Evolutionary conservation across 2,888 invertebrate species (phyloP), one percentile per base, ranked within the genome.

Genomic region (Lycophotia porphyrea): DNA sequence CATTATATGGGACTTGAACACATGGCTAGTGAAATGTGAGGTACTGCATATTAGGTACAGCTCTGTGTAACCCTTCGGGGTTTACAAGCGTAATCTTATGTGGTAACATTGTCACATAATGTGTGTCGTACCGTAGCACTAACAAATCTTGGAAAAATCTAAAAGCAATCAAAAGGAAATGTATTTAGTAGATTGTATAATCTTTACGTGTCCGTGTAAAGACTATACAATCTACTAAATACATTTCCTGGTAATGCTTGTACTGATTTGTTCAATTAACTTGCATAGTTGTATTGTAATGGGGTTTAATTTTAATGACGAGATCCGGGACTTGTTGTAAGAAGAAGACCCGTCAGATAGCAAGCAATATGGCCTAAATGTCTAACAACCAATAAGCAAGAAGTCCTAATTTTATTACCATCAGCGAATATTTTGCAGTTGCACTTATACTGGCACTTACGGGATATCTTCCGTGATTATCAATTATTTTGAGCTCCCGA

Each of bases 101-200:
- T 55, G 27, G 7, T 31, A 31, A 15, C 18, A 74, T n/a, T 24
- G 15, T 47, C 31, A n/a, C n/a, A n/a, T 71, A 24, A n/a, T 75
- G 24, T 42, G n/a, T 34, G 34, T 52, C 42, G 24, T 18, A 76
- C 64, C 52, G 24, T 13, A 18, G 7, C 5, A 65, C 27, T 34
- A 27, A 34, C 24, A 42, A 75, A 55, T 65, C 27, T 49, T 47
- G 39, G n/a, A n/a, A 58, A 31, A 47, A 78, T 47, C 11, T 39
- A 42, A 61, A 78, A 69, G 27, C 78, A 76, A 78, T 78, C 27
- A 49, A 36, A 42, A 70, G 42, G 36, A 70, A 78, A 76, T 79
- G 70, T 61, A 31, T 49, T 60, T 27, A 27, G 70, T 34, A 61
- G 24, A 70, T 70, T 42, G 47, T 31, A 7, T 42, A 61, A 27